Evolutionary conservation across 1,140 invertebrate species (phyloP).

Genomic region (Apolygus lucorum): DNA sequence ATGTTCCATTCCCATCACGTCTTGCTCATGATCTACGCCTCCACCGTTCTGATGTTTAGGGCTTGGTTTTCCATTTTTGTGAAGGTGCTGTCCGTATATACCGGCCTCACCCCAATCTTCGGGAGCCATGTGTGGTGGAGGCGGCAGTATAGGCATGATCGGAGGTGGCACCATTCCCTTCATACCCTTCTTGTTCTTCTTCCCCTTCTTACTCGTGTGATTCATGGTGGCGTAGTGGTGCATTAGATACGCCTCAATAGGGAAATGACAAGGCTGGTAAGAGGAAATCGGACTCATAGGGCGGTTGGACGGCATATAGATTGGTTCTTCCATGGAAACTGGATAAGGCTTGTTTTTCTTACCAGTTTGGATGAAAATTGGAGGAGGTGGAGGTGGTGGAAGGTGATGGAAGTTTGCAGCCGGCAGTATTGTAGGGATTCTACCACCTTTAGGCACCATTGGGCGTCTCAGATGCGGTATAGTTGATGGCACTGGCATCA

Average conservation of each 20-base stretch:
- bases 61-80: constrained; percentile 28
- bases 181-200: constrained; percentile 39
- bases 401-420: constrained; percentile 39
- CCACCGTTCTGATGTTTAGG: background rate
- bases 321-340: constrained; percentile 47
- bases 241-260: constrained; percentile 51
- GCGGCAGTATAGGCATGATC: background rate
- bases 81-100: constrained; percentile 20
- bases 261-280: constrained; percentile 52
- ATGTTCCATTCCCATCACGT: constrained; percentile 38
- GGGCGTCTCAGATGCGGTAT: constrained; percentile 11
- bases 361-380: constrained; percentile 40
- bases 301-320: constrained; percentile 50
- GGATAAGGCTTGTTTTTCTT: constrained; percentile 37
- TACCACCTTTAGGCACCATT: constrained; percentile 30
- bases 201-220: constrained; percentile 36
- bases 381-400: constrained; percentile 37
- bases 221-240: constrained; percentile 49
- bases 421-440: constrained; percentile 34
- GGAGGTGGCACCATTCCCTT: constrained; percentile 26
- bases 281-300: constrained; percentile 49
- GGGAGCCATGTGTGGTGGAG: background rate
- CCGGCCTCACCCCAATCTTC: constrained; percentile 19
- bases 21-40: constrained; percentile 5
- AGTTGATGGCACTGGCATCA: constrained; percentile 32